A percentile compares a stretch with the other conserved stretches of the same genome.
phyloP scores from a whole-genome alignment of 2,113 vertebrate species.

The Nothocercus nigrocapillus region DNA sequence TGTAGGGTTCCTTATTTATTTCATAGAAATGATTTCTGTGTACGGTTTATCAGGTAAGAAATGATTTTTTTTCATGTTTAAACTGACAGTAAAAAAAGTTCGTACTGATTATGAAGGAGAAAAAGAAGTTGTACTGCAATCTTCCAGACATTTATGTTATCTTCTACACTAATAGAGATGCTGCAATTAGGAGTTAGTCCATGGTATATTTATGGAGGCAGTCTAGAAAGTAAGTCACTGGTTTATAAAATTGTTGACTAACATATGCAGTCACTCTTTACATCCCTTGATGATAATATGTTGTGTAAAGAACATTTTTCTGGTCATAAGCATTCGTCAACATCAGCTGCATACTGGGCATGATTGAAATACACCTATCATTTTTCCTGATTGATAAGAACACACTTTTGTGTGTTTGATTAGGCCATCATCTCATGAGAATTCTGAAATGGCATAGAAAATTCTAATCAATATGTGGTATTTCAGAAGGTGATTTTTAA shows the following conservation, averaged over 20 bases:
- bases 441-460: background rate
- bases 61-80: background rate
- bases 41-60: background rate
- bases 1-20: conserved; percentile 24
- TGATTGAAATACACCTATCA: background rate
- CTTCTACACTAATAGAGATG: background rate
- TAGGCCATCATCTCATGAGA: background rate
- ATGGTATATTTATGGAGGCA: background rate
- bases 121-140: background rate
- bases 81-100: background rate
- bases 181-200: background rate
- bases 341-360: background rate
- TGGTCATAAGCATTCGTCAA: background rate
- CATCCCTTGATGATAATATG: background rate
- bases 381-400: background rate
- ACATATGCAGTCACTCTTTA: background rate
- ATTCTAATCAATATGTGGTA: background rate
- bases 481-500: background rate
- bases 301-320: background rate
- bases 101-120: background rate
- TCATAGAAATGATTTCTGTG: conserved; percentile 12
- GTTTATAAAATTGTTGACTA: background rate
- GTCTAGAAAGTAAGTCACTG: conserved; percentile 5
- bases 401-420: background rate
- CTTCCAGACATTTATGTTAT: background rate